Base-by-base conservation (phyloP, 2,113 vertebrate genomes). In the Calidris pygmaea region DNA sequence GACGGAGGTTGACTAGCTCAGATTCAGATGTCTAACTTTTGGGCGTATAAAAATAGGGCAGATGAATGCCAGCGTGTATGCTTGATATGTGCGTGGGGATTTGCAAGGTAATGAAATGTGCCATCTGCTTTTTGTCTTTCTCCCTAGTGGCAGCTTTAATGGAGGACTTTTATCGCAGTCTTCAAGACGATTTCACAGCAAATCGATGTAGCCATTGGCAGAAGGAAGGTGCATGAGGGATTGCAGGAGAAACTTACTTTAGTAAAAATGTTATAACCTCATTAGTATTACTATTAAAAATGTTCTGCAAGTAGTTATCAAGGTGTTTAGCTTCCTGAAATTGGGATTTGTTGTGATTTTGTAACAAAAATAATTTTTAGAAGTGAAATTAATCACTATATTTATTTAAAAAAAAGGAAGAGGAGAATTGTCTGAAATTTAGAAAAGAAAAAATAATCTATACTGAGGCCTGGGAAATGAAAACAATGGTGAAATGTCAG, bases 41-140 rank as follows among this genome's bases (percentile, higher is more conserved):
- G 58, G 73, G 39, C 4, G 15, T 37, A 72, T 18, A 81, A 91
- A 96, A 92, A 70, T 35, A 75, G 37, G 39, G 65, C 34, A 63
- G 65, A 56, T 37, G 73, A 75, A 92, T 81, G 37, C 87, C 84
- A 89, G 80, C 35, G 32, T 11, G 15, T 50, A 14, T 35, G 23
- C 26, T 30, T 67, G 68, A 60, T 67, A 55, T 7, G 32, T 37
- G 17, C 0, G 2, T 56, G 66, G 58, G 78, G 24, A 87, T 94
- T 79, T 91, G 21, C 30, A 39, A 83, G 58, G 56, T 78, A 90
- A 45, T 72, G 76, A 71, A 84, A 55, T 82, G 56, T 90, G 32
- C 85, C 87, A 72, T 92, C 83, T 89, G 93, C 39, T 92, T 89
- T 92, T 93, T 92, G 47, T 67, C 56, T 59, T 83, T 59, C 53